These are phyloP conservation scores for Scrobipalpa atriplicella DNA, from an alignment of 2,888 invertebrate species.

Conservation along the genomic window DNA sequence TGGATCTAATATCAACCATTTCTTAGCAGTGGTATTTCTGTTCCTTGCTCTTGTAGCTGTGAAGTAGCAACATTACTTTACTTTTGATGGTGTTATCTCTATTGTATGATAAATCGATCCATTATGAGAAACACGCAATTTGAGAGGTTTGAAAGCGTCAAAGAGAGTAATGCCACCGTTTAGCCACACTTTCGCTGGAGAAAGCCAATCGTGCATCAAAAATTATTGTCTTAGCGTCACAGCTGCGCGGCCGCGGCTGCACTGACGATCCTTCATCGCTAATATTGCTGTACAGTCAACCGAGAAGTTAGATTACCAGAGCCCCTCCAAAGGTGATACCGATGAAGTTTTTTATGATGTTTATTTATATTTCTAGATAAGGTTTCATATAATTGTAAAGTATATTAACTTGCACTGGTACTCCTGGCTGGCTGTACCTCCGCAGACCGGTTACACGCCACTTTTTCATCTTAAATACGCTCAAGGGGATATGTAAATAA, in stretches of 20 bases:
- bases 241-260: neutral
- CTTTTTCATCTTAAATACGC: neutral
- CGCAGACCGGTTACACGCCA: neutral
- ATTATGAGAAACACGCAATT: constrained; percentile 51
- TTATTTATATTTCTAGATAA: too few species aligned
- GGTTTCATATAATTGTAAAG: too few species aligned
- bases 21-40: constrained; percentile 29
- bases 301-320: too few species aligned
- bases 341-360: too few species aligned
- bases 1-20: constrained; percentile 32
- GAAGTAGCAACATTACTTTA: neutral
- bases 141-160: constrained; percentile 69
- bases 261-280: constrained; percentile 12
- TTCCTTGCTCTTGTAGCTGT: neutral
- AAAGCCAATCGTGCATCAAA: constrained; percentile 77
- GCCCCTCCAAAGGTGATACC: too few species aligned
- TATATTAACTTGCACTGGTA: too few species aligned
- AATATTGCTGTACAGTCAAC: constrained; percentile 5
- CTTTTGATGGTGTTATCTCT: neutral
- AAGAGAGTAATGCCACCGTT: constrained; percentile 64
- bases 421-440: too few species aligned
- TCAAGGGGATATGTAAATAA: neutral
- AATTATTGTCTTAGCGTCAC: constrained; percentile 60
- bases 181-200: constrained; percentile 78
- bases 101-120: constrained; percentile 36